A percentile compares a stretch with the other conserved stretches of the same genome.
Evolutionary conservation across 2,888 invertebrate species (phyloP).

Genomic region (Kuschelorhynchus macadamiae): DNA sequence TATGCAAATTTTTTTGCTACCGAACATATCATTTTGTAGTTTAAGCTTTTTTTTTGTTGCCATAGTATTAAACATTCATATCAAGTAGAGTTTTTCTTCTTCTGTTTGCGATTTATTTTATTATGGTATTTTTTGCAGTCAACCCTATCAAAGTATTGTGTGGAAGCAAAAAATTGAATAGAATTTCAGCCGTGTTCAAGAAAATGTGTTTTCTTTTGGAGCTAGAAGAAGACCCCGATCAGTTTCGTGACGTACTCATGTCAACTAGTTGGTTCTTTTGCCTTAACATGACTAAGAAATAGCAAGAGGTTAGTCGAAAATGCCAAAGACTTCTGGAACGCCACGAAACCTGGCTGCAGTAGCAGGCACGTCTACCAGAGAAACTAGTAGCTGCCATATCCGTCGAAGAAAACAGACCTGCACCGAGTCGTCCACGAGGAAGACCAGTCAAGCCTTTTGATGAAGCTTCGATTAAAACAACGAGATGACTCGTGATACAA

Average conservation of each 20-base stretch:
- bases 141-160: background rate
- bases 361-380: background rate
- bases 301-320: background rate
- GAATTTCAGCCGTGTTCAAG: too few species aligned
- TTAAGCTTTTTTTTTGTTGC: background rate
- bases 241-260: too few species aligned
- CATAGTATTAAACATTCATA: background rate
- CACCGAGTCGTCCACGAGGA: slow-evolving; percentile 5
- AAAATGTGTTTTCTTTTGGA: too few species aligned
- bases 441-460: slow-evolving; percentile 27
- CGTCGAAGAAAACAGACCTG: too few species aligned
- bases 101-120: too few species aligned
- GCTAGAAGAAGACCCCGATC: too few species aligned
- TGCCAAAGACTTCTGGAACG: background rate
- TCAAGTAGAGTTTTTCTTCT: too few species aligned
- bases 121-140: background rate
- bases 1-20: background rate
- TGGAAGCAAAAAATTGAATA: too few species aligned
- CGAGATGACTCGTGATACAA: background rate
- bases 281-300: too few species aligned
- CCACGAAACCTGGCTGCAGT: background rate
- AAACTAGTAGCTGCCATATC: too few species aligned
- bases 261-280: too few species aligned
- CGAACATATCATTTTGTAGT: background rate
- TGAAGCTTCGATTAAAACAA: slow-evolving; percentile 34